Base-by-base conservation (phyloP, 2,113 vertebrate genomes). In the Meleagris gallopavo region DNA sequence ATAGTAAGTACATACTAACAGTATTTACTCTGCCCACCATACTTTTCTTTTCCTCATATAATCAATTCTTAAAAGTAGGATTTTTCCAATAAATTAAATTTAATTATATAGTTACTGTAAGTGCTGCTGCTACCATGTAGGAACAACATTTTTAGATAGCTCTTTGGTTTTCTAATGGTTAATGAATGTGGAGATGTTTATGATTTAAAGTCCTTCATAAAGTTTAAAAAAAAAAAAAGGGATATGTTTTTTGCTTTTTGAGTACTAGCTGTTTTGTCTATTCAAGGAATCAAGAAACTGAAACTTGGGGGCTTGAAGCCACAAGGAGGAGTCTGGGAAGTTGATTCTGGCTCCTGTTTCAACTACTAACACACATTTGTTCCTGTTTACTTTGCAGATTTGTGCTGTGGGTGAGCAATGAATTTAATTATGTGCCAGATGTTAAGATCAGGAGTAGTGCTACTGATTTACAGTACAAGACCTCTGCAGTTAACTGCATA, bases 371-470 rank as follows among this genome's bases (percentile, higher is more conserved):
- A 7, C 81, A 77, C 69, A 66, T 86, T 66, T 82, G 25, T 72
- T 86, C 58, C 67, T 48, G 29, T 54, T 66, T 58, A 54, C 76
- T 86, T 79, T 58, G 65, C 27, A 65, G 54, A 88, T 72, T 83
- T 88, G 58, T 57, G 34, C 50, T 61, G 60, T 2, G 2, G 38
- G 50, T 78, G 38, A 94, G 55, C 79, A 94, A n/a, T 34, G 55
- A 48, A 67, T 81, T 87, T 87, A 72, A 84, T 48, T 58, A 54
- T 45, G 65, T 91, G 86, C 76, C 89, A 86, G 75, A 80, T 61
- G 34, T 55, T 62, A 76, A 69, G 21, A 61, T 45, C 48, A 41
- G 58, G 48, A 92, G 29, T 46, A 71, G 34, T 10, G 4, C 46
- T 69, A 65, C 83, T 50, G 72, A 73, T 64, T 90, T 80, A 60